Base-by-base conservation (phyloP, 2,797 vertebrate species). In the Helicolenus hilgendorfi region DNA sequence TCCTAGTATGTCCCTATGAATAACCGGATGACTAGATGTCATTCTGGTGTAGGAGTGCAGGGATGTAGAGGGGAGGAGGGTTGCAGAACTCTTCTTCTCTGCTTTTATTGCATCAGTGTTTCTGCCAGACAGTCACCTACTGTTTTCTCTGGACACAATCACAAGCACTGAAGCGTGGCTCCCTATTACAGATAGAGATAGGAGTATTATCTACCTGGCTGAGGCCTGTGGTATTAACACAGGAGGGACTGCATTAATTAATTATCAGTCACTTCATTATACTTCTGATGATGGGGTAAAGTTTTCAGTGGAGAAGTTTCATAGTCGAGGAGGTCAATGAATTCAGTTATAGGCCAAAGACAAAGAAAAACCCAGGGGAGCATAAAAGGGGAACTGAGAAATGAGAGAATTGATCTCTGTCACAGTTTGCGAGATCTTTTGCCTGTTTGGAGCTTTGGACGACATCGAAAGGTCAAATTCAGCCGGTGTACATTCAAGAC, bases 401-500 rank as follows among this genome's bases (percentile, higher is more conserved):
- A 41, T 41, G 55, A 86, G 78, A 70, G 72, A 90, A 92, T 81
- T 92, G 82, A 92, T 93, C 92, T 85, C 56, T 75, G 83, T 84
- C 79, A 71, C 79, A 72, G 82, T 72, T 79, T 87, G 79, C 79
- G 75, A 79, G 81, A 93, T 92, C 73, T 86, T 90, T 84, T 81
- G 64, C 65, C 68, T 74, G 75, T 89, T 94, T 81, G 36, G 82
- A 84, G 83, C 72, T 82, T 85, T 81, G 72, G 76, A 88, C 68
- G 27, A 68, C 67, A 26, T 56, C 53, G 63, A 92, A 95, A 96
- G 92, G 94, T 96, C 93, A 94, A 75, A 92, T 89, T 88, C 83
- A 77, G 82, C 74, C 15, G 15, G n/a, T 75, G 70, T 77, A 89
- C 69, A 75, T 89, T 87, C 60, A 87, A 83, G 69, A 83, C 26